Conservation (phyloP, 1,140 invertebrate species). For the Drosophila ananassae region DNA sequence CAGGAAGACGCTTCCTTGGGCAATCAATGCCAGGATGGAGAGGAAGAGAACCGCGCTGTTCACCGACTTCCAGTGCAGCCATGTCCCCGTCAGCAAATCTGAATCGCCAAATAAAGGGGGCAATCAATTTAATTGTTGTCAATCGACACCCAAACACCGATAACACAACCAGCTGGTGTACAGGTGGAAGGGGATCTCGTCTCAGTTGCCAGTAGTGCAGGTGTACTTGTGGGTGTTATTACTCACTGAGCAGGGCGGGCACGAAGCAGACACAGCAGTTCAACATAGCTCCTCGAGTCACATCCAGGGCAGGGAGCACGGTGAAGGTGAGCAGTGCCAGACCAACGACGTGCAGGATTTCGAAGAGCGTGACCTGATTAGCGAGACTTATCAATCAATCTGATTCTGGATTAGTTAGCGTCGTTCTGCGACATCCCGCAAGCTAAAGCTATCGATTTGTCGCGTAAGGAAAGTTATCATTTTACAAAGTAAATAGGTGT, state of each 20-base stretch:
- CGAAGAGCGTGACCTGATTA: constrained; percentile 87
- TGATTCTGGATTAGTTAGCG: not conserved
- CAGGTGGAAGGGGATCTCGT: constrained; percentile 3
- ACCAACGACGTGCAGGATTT: constrained; percentile 94
- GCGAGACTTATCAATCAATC: constrained; percentile 82
- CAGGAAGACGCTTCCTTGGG: constrained; percentile 87
- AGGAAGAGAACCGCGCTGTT: constrained; percentile 43
- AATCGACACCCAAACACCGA: constrained; percentile 44
- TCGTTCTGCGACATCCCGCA: not conserved
- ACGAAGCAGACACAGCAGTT: constrained; percentile 97
- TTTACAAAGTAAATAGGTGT: not conserved
- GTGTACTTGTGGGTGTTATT: not conserved
- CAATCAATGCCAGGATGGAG: constrained; percentile 85
- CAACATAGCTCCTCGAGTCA: constrained; percentile 95
- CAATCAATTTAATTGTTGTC: constrained; percentile 81
- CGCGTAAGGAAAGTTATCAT: not conserved
- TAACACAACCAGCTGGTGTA: constrained; percentile 35
- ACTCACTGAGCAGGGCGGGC: constrained; percentile 87
- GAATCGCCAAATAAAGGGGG: constrained; percentile 44
- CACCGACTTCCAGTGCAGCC: constrained; percentile 63
- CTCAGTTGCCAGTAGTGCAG: not conserved
- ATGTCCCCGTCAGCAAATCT: constrained; percentile 67
- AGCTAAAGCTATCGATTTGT: not conserved
- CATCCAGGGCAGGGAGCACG: constrained; percentile 94
- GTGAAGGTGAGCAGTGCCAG: constrained; percentile 93